phyloP scores from a whole-genome alignment of 2,113 vertebrate species.

The Aythya baeri region DNA sequence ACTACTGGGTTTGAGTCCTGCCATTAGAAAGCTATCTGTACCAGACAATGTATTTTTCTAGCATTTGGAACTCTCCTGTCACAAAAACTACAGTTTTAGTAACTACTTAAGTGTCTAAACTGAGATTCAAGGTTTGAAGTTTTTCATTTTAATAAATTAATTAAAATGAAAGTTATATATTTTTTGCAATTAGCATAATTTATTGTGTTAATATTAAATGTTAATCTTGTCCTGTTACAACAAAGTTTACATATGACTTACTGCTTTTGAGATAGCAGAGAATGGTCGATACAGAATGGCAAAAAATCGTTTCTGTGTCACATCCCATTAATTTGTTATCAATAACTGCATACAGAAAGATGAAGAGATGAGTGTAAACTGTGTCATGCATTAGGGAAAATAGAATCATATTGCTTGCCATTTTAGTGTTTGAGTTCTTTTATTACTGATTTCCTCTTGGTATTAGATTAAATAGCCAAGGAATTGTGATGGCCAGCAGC shows the following conservation, averaged over 20 bases:
- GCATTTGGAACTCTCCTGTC: neutral
- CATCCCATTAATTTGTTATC: neutral
- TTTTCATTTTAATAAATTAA: neutral
- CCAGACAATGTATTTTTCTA: neutral
- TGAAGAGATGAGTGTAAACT: neutral
- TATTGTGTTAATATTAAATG: neutral
- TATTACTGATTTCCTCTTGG: neutral
- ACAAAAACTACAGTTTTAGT: neutral
- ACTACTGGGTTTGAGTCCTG: neutral
- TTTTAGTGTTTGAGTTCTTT: neutral
- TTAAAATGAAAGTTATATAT: neutral
- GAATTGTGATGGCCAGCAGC: neutral
- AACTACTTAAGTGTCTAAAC: neutral
- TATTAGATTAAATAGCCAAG: neutral
- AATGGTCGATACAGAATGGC: neutral
- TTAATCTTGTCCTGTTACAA: neutral
- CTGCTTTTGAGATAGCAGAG: neutral
- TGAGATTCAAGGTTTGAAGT: neutral
- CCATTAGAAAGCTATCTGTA: neutral
- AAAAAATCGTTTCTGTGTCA: neutral
- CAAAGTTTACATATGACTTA: neutral
- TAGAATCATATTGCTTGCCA: neutral
- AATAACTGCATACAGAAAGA: neutral
- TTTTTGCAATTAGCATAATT: neutral
- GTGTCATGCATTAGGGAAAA: neutral